Base-by-base conservation (phyloP, 2,797 vertebrate genomes). In the Argyrosomus regius region DNA sequence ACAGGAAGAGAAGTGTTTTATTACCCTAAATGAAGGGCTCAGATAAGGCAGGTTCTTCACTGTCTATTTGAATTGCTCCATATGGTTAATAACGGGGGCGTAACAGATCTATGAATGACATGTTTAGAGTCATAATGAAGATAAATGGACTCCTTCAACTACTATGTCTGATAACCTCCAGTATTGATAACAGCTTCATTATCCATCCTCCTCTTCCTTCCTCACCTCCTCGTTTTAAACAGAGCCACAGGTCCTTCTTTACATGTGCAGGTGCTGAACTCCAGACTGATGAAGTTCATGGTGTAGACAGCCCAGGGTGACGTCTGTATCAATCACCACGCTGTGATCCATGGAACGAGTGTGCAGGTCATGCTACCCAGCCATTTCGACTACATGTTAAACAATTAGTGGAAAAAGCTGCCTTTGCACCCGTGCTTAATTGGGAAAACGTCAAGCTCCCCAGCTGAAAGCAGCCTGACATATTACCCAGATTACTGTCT, bases 401-500 rank as follows among this genome's bases (percentile, higher is more conserved):
- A 91, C 85, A 91, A 91, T 93, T 92, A 91, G 73, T 9, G 56
- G 68, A 48, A 70, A 76, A 77, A 50, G 81, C 76, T 72, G 87
- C 75, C 83, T 91, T 83, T 75, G 66, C 83, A 64, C 82, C 75
- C 48, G 13, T 17, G 71, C 81, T 89, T 93, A 93, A 94, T 93
- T 93, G 82, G 86, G 86, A 90, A 91, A 91, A 87, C 72, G 78
- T 90, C 88, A 90, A 81, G 88, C 75, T 77, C 70, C 65, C 50
- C 65, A 7, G 75, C 87, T 86, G 78, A 89, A 80, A 87, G 71
- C 75, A 58, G 77, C 54, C 85, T 93, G 92, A 94, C 90, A 90
- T 90, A 86, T 91, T 87, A 88, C 64, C 85, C 87, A 84, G 89
- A 94, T 92, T 88, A 91, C 86, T 82, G 91, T 92, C 91, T 93